These are phyloP conservation scores for Zaprionus capensis DNA, from an alignment of 1,140 invertebrate genomes.

Conservation along the genomic window DNA sequence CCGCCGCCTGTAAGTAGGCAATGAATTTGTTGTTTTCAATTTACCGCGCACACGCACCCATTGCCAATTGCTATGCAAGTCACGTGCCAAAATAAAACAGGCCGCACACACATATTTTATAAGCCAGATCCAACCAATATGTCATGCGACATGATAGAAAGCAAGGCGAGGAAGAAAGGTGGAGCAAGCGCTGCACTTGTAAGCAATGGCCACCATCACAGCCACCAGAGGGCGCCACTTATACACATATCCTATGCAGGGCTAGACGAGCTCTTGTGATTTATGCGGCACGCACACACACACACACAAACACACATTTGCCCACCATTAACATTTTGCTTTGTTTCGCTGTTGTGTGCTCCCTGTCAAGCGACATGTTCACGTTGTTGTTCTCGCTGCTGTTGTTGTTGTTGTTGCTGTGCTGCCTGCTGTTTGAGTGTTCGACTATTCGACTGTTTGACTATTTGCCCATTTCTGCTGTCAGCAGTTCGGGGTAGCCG, in stretches of 20 bases:
- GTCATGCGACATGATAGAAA: slow-evolving; percentile 35
- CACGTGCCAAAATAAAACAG: slow-evolving; percentile 58
- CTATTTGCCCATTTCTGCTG: slow-evolving; percentile 31
- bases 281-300: slow-evolving; percentile 67
- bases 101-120: slow-evolving; percentile 38
- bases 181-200: slow-evolving; percentile 51
- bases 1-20: slow-evolving; percentile 64
- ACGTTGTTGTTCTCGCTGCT: slow-evolving; percentile 23
- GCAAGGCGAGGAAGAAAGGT: background rate
- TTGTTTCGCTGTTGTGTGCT: slow-evolving; percentile 25
- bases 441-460: slow-evolving; percentile 21
- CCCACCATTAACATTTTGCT: slow-evolving; percentile 71
- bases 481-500: slow-evolving; percentile 18
- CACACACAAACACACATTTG: slow-evolving; percentile 41
- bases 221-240: slow-evolving; percentile 30
- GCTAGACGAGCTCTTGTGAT: slow-evolving; percentile 52
- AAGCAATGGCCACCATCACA: slow-evolving; percentile 34
- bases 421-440: slow-evolving; percentile 2
- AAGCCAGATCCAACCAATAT: slow-evolving; percentile 41
- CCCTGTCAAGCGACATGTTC: slow-evolving; percentile 29
- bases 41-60: slow-evolving; percentile 52
- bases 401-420: slow-evolving; percentile 11
- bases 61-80: slow-evolving; percentile 71
- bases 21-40: slow-evolving; percentile 73
- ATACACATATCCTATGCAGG: background rate